Conservation (phyloP, 2,888 invertebrate species). For the Drosophila fungiperda region DNA sequence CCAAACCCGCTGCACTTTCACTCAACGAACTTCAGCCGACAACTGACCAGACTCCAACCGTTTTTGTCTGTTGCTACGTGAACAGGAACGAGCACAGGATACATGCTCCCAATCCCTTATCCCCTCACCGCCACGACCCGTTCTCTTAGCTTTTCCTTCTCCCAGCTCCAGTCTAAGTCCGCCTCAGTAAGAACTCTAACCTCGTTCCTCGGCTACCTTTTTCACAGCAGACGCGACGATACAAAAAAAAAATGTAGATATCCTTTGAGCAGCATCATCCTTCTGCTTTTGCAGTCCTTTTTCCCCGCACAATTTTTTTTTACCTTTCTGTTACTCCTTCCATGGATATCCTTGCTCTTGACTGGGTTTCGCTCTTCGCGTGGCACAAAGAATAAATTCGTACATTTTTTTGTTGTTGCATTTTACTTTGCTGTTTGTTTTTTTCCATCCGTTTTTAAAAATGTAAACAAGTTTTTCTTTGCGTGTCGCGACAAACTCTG, state of each 20-base stretch:
- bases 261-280: conserved; percentile 66
- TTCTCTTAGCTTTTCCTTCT: background rate
- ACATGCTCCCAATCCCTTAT: conserved; percentile 12
- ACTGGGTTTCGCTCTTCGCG: conserved; percentile 55
- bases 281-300: conserved; percentile 25
- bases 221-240: conserved; percentile 60
- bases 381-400: conserved; percentile 50
- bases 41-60: conserved; percentile 65
- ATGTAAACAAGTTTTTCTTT: conserved; percentile 82
- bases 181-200: conserved; percentile 28
- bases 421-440: conserved; percentile 35
- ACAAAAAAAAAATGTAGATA: conserved; percentile 45
- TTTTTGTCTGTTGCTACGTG: conserved; percentile 58
- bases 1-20: conserved; percentile 69
- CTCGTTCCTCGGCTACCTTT: conserved; percentile 7
- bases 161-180: conserved; percentile 41
- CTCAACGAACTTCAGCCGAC: conserved; percentile 55
- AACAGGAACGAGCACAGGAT: conserved; percentile 21
- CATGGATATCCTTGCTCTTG: conserved; percentile 64
- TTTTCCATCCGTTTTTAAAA: conserved; percentile 65
- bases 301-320: conserved; percentile 45
- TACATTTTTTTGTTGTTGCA: conserved; percentile 37
- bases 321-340: conserved; percentile 45
- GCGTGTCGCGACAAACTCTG: conserved; percentile 58
- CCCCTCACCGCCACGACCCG: background rate